phyloP scores from a whole-genome alignment of 2,888 invertebrate genomes.

The Thymelicus lineola region DNA sequence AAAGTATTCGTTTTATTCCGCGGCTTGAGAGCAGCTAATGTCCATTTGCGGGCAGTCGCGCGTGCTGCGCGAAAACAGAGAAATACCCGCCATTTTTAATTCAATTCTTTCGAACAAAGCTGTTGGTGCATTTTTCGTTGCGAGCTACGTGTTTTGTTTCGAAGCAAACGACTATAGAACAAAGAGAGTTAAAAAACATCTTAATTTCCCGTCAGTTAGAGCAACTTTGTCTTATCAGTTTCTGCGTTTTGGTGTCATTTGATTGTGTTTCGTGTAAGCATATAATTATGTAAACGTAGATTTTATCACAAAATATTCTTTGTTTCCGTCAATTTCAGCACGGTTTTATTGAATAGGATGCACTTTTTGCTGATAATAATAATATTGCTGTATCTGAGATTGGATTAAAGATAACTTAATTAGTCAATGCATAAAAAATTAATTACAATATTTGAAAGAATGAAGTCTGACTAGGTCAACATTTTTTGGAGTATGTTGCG shows the following conservation, averaged over 20 bases:
- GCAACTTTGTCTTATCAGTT: constrained; percentile 4
- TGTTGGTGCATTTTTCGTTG: constrained; percentile 56
- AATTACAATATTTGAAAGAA: no score
- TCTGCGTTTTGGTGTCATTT: constrained; percentile 8
- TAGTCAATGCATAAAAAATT: no score
- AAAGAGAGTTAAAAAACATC: constrained; percentile 55
- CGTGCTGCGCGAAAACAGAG: constrained; percentile 74
- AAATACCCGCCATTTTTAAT: constrained; percentile 53
- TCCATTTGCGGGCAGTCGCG: constrained; percentile 79
- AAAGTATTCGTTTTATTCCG: constrained; percentile 47
- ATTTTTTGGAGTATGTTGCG: no score
- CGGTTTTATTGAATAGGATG: no score
- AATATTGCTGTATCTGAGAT: no score
- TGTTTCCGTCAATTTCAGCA: no score
- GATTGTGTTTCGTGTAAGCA: neutral
- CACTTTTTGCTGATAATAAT: no score
- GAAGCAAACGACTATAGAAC: constrained; percentile 70
- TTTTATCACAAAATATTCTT: no score
- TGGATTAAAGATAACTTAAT: no score
- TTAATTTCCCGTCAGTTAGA: constrained; percentile 68
- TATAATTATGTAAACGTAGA: no score
- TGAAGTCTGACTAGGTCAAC: no score
- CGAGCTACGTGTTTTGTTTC: constrained; percentile 60
- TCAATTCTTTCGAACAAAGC: constrained; percentile 40
- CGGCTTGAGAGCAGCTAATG: constrained; percentile 66